A percentile compares a stretch with the other conserved stretches of the same genome.
These are phyloP conservation scores for Peromyscus maniculatus DNA, from an alignment of 2,113 vertebrate species.

Conservation along the genomic window DNA sequence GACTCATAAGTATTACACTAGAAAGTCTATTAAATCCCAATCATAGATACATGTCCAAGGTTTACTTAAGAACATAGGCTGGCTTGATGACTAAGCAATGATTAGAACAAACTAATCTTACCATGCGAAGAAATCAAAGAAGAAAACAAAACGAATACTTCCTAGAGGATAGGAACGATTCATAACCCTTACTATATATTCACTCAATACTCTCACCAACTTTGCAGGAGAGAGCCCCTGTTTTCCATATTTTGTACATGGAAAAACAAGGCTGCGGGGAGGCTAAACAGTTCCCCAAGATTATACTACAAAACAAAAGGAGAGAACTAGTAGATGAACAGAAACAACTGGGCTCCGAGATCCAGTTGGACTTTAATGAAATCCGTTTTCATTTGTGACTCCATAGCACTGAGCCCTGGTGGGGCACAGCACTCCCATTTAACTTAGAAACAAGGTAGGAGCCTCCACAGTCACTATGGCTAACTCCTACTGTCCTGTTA, in stretches of 20 bases:
- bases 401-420: neutral
- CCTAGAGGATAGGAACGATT: neutral
- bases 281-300: neutral
- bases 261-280: neutral
- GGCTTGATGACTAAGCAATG: constrained; percentile 26
- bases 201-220: neutral
- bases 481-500: neutral
- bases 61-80: constrained; percentile 5
- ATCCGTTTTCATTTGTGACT: neutral
- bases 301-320: neutral
- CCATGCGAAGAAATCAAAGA: neutral
- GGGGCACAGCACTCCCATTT: neutral
- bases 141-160: neutral
- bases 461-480: too few species aligned
- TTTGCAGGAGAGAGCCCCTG: neutral
- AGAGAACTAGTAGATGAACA: neutral
- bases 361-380: neutral
- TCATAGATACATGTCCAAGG: constrained; percentile 21
- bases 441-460: neutral
- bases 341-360: neutral
- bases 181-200: neutral
- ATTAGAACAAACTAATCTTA: constrained; percentile 15
- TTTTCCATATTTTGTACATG: neutral
- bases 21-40: constrained; percentile 55
- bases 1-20: constrained; percentile 57